Base-by-base conservation (phyloP, 2,113 vertebrate genomes). In the Triplophysa rosa region DNA sequence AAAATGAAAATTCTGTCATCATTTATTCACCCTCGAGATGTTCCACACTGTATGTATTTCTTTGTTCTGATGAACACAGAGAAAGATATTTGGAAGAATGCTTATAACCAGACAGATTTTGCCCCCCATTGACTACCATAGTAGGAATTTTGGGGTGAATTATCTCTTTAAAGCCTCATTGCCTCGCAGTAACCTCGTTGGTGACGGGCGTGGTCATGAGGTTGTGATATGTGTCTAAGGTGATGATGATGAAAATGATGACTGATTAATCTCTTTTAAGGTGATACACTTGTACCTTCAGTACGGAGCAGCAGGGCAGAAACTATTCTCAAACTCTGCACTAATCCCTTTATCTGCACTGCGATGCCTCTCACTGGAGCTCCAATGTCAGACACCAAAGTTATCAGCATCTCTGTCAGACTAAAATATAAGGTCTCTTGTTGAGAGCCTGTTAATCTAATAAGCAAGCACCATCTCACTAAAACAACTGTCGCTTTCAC, bases 321-420 rank as follows among this genome's bases (percentile, higher is more conserved):
- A 67, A 56, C 61, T 59, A 67, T 49, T 59, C 72, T 58, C 24
- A 81, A 75, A 65, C 19, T 33, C 24, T 54, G 45, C 45, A 13
- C 68, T 77, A 83, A 80, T 80, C 78, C 69, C 49, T 80, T 80
- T 73, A 80, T 83, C 78, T 80, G 62, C 65, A 63, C 62, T 49
- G 63, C 49, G 45, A 47, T 49, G 54, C 58, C n/a, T 67, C 64
- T 77, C 59, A 58, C 23, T 4, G 29, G 52, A 64, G 79, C 69
- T 58, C 47, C 61, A 49, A 16, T 54, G 73, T 76, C 61, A 65
- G 45, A 45, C 61, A 49, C 23, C 59, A 76, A 65, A 76, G 26
- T 76, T 54, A 76, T 76, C 19, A 42, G 72, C 72, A 75, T 63
- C 59, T 75, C 73, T 76, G 49, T 76, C 73, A 76, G 33, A 52